Percentiles rank a stretch among this genome's conserved stretches.
Conservation (phyloP, 2,888 invertebrate genomes). For the Galeruca laticollis region DNA sequence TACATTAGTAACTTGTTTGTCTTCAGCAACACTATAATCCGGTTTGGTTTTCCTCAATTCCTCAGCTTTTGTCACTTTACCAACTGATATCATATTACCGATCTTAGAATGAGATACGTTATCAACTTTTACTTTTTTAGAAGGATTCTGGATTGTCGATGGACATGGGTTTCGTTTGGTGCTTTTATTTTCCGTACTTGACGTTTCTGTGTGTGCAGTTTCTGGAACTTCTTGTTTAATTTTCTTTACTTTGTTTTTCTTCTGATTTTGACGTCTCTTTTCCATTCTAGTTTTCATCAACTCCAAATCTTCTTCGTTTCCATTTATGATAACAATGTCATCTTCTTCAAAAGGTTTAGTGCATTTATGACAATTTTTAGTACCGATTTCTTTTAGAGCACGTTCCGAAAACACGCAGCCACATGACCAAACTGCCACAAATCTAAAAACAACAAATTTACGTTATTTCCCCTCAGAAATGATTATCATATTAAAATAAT, state of each 20-base stretch:
- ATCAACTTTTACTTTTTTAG: constrained; percentile 48
- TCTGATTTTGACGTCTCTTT: constrained; percentile 76
- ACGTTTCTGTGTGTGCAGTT: constrained; percentile 34
- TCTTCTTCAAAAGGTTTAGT: constrained; percentile 80
- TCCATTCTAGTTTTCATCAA: constrained; percentile 75
- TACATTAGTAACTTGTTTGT: constrained; percentile 90
- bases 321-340: constrained; percentile 91
- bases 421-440: constrained; percentile 87
- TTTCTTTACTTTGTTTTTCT: constrained; percentile 75
- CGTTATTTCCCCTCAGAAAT: too few relatives aligned
- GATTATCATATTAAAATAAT: too few relatives aligned
- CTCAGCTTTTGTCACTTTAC: constrained; percentile 54
- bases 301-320: constrained; percentile 81
- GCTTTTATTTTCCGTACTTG: constrained; percentile 31
- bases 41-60: constrained; percentile 83
- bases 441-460: constrained; percentile 69
- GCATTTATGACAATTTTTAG: constrained; percentile 79
- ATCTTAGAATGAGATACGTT: constrained; percentile 51
- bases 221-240: constrained; percentile 53
- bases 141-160: constrained; percentile 39
- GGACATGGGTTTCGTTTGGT: constrained; percentile 32
- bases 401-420: constrained; percentile 98
- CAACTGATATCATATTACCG: constrained; percentile 56
- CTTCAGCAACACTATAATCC: constrained; percentile 88
- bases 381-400: constrained; percentile 89